phyloP scores from a whole-genome alignment of 53 echinoderm and acorn worm genomes.

The Holothuria leucospilota region DNA sequence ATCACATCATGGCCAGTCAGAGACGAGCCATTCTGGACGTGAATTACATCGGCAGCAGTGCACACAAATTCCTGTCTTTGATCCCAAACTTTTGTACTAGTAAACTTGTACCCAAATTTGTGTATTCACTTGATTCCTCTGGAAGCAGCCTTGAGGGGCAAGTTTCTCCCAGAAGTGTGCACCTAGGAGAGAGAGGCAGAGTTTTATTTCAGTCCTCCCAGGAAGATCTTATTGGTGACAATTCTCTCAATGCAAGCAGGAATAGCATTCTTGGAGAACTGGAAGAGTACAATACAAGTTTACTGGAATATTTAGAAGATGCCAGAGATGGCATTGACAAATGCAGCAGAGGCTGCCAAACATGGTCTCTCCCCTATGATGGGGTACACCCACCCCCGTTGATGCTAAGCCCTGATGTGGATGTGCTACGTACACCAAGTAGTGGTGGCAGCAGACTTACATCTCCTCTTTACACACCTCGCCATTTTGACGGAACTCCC shows the following conservation, averaged over 20 bases:
- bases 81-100: conserved; percentile 73
- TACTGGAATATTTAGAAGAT: conserved; percentile 90
- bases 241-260: conserved; percentile 23
- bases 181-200: conserved; percentile 52
- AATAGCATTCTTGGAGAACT: conserved; percentile 57
- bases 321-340: conserved; percentile 70
- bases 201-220: conserved; percentile 68
- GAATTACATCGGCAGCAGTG: conserved; percentile 80
- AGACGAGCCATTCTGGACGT: conserved; percentile 82
- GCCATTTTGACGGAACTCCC: background rate
- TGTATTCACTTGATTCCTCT: conserved; percentile 1
- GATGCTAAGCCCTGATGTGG: background rate
- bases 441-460: background rate
- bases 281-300: conserved; percentile 77
- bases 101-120: background rate
- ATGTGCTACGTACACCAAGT: conserved; percentile 13
- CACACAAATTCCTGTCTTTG: conserved; percentile 85
- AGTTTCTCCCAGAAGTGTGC: conserved; percentile 40
- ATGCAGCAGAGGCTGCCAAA: conserved; percentile 70
- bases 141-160: background rate
- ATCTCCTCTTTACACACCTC: conserved; percentile 3
- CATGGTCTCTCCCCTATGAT: conserved; percentile 86
- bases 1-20: conserved; percentile 97
- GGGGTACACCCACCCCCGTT: conserved; percentile 72
- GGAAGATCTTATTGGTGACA: conserved; percentile 45